Conservation (phyloP, 2,113 vertebrate genomes). For the Leiothrix lutea region DNA sequence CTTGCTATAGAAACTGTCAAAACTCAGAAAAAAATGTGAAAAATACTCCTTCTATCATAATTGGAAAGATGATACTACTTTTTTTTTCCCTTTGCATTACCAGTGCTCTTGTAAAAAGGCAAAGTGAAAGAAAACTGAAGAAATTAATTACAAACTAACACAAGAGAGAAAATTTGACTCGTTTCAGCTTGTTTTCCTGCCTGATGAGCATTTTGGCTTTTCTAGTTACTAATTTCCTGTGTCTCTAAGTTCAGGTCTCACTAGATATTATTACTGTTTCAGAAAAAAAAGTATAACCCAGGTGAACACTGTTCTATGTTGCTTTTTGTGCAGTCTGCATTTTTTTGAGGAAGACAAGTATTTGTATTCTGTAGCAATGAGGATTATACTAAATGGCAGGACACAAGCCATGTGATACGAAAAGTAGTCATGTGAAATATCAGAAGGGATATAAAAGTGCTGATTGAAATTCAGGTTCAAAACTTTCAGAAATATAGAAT, state of each 20-base stretch:
- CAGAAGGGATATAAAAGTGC: background rate
- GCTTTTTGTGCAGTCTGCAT: background rate
- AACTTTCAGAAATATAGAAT: background rate
- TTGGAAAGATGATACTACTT: background rate
- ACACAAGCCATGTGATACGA: background rate
- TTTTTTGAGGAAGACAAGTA: background rate
- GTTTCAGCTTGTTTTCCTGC: background rate
- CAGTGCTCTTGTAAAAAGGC: background rate
- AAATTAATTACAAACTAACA: background rate
- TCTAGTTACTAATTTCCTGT: background rate
- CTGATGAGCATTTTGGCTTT: background rate
- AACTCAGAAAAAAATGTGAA: background rate
- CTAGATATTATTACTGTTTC: background rate
- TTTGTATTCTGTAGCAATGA: background rate
- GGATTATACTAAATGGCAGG: background rate
- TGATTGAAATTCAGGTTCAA: background rate
- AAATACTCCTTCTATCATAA: background rate
- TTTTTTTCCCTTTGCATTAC: background rate
- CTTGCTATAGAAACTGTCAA: background rate
- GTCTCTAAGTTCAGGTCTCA: background rate
- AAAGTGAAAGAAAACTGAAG: background rate
- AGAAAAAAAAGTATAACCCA: background rate
- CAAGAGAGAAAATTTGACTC: background rate
- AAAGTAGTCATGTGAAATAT: background rate
- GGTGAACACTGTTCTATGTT: background rate